Conservation (phyloP, 2,797 vertebrate genomes). For the Oryzias sinensis region DNA sequence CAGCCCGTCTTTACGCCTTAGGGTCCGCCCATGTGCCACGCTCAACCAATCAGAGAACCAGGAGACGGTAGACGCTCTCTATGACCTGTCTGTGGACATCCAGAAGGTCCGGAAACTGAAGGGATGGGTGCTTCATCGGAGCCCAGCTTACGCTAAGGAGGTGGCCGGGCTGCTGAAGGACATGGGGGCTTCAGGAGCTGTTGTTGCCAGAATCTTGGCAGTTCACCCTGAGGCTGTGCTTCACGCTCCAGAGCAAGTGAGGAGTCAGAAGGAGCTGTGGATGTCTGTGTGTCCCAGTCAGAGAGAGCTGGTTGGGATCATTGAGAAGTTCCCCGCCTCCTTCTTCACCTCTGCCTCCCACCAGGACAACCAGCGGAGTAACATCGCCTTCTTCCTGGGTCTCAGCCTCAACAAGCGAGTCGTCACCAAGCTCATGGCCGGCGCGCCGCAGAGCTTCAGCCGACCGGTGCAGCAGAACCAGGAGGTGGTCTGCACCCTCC, state of each 20-base stretch:
- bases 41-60: slow-evolving; percentile 79
- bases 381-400: slow-evolving; percentile 85
- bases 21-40: slow-evolving; percentile 43
- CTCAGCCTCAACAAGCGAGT: slow-evolving; percentile 87
- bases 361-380: slow-evolving; percentile 81
- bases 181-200: slow-evolving; percentile 78
- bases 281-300: slow-evolving; percentile 82
- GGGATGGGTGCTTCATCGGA: slow-evolving; percentile 86
- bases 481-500: slow-evolving; percentile 78
- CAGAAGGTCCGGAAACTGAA: slow-evolving; percentile 86
- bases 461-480: slow-evolving; percentile 82
- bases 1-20: slow-evolving; percentile 27
- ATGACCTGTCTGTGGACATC: slow-evolving; percentile 84
- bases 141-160: slow-evolving; percentile 83
- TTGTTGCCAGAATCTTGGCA: slow-evolving; percentile 84
- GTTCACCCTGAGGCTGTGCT: slow-evolving; percentile 87
- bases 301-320: slow-evolving; percentile 82
- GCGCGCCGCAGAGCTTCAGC: slow-evolving; percentile 84
- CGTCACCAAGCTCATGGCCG: slow-evolving; percentile 88
- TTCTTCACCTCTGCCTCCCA: slow-evolving; percentile 83
- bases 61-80: slow-evolving; percentile 79
- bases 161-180: slow-evolving; percentile 78
- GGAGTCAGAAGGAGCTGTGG: slow-evolving; percentile 84
- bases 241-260: slow-evolving; percentile 78
- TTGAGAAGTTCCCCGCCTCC: slow-evolving; percentile 90